These are phyloP conservation scores for silkworm (Bombyx mori) DNA, from an alignment of 1,140 invertebrate species.

Conservation along the genomic window ASM3026992v2 NC_085131.1:2691501-2692000, in stretches of 20 bases:
- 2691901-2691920: too few relatives aligned
- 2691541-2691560: too few relatives aligned
- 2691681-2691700: constrained; percentile 35
- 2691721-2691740: constrained; percentile 40
- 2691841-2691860: constrained; percentile 59
- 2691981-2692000: too few relatives aligned
- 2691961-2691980: too few relatives aligned
- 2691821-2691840: constrained; percentile 23
- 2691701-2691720: constrained; percentile 31
- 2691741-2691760: constrained; percentile 25
- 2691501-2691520: too few relatives aligned
- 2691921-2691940: too few relatives aligned
- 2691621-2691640: constrained; percentile 38
- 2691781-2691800: constrained; percentile 25
- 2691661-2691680: constrained; percentile 42
- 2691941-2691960: too few relatives aligned
- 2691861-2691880: not conserved
- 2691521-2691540: too few relatives aligned
- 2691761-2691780: constrained; percentile 36
- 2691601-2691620: too few relatives aligned
- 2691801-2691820: constrained; percentile 27
- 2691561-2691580: too few relatives aligned
- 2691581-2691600: too few relatives aligned
- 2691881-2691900: not conserved
- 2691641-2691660: constrained; percentile 68